These are phyloP conservation scores for Carcinoscorpius rotundicauda DNA, from an alignment of 1,140 invertebrate species.

Conservation along the genomic window DNA sequence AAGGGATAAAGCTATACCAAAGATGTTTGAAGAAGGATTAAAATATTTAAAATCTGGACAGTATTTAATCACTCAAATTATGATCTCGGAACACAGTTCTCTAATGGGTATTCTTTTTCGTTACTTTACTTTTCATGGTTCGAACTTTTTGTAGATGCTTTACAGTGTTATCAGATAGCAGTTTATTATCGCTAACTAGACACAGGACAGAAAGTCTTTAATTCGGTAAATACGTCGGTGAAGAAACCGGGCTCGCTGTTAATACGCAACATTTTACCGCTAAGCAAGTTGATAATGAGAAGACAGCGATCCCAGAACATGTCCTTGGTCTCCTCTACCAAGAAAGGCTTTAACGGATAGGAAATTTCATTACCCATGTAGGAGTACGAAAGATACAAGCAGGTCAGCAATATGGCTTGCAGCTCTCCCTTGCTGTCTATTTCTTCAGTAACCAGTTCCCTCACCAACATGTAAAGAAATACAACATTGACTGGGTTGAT, in stretches of 20 bases:
- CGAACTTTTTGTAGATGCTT: too few relatives aligned
- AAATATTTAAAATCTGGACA: too few relatives aligned
- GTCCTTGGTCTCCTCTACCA: slow-evolving; percentile 82
- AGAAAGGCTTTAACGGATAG: slow-evolving; percentile 96
- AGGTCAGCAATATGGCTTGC: slow-evolving; percentile 91
- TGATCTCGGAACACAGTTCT: too few relatives aligned
- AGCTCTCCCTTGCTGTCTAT: slow-evolving; percentile 76
- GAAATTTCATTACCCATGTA: slow-evolving; percentile 95
- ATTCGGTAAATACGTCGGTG: slow-evolving; percentile 95
- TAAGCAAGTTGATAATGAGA: slow-evolving; percentile 79
- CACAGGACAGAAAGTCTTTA: slow-evolving; percentile 65
- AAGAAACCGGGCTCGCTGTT: slow-evolving; percentile 97
- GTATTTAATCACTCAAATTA: too few relatives aligned
- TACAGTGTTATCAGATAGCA: too few relatives aligned
- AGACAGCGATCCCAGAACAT: slow-evolving; percentile 97
- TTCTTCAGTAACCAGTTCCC: slow-evolving; percentile 60
- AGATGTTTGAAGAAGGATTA: too few relatives aligned
- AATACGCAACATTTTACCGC: slow-evolving; percentile 89
- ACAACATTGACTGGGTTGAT: slow-evolving; percentile 99
- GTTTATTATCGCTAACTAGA: too few relatives aligned
- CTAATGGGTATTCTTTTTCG: too few relatives aligned
- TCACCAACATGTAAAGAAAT: slow-evolving; percentile 95
- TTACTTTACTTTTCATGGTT: too few relatives aligned
- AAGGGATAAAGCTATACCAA: too few relatives aligned
- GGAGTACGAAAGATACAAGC: slow-evolving; percentile 95